phyloP scores from a whole-genome alignment of 2,888 invertebrate genomes.

The Cephus nigrinus region DNA sequence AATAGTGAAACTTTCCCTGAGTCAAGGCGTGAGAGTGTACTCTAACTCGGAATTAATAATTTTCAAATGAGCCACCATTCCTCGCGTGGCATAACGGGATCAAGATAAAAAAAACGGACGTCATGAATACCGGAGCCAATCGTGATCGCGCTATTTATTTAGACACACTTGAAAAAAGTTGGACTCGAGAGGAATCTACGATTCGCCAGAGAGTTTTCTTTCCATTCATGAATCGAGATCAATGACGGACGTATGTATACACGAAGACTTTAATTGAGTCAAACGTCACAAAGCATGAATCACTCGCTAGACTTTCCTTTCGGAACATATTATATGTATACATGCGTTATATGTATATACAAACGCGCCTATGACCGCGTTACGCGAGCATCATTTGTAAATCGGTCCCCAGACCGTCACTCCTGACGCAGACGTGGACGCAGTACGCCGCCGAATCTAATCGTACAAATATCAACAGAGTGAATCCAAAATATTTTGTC shows the following conservation, averaged over 20 bases:
- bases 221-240: constrained; percentile 42
- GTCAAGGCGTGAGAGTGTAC: not conserved
- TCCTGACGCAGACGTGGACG: not conserved
- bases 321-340: not conserved
- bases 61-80: not conserved
- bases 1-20: not conserved
- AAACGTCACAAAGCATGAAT: constrained; percentile 2
- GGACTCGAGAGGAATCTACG: not conserved
- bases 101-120: too few species aligned
- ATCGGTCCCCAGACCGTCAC: not conserved
- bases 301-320: not conserved
- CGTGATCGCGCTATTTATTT: too few species aligned
- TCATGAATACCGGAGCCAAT: too few species aligned
- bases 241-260: constrained; percentile 20
- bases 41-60: not conserved
- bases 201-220: constrained; percentile 33
- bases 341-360: not conserved
- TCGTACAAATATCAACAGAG: not conserved
- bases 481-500: not conserved
- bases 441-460: not conserved
- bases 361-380: not conserved
- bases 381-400: not conserved
- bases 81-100: too few species aligned
- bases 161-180: too few species aligned
- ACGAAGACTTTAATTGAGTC: constrained; percentile 36